A percentile compares a stretch with the other conserved stretches of the same genome.
These are phyloP conservation scores for Echeneis naucrates DNA, from an alignment of 2,797 vertebrate species.

Conservation along the genomic window DNA sequence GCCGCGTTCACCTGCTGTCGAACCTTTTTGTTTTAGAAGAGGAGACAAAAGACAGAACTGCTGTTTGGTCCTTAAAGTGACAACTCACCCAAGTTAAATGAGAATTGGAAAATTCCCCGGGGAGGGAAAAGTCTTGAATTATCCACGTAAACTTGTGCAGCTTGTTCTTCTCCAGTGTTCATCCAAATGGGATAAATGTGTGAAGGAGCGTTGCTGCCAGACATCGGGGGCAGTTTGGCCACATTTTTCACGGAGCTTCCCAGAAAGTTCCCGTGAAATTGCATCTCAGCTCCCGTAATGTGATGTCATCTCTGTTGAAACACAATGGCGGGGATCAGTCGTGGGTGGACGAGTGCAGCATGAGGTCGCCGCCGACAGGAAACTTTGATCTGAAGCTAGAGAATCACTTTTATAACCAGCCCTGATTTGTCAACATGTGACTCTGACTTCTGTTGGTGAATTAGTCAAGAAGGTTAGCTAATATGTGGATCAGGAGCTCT, in stretches of 20 bases:
- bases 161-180: background rate
- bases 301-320: background rate
- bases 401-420: too few species aligned
- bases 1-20: conserved; percentile 39
- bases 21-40: conserved; percentile 21
- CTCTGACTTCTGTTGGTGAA: too few species aligned
- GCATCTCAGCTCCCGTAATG: background rate
- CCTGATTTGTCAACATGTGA: too few species aligned
- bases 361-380: background rate
- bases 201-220: too few species aligned
- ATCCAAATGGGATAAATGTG: background rate
- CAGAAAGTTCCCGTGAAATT: background rate
- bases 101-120: background rate
- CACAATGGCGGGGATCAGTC: background rate
- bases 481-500: too few species aligned
- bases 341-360: background rate
- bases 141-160: background rate
- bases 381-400: too few species aligned
- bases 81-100: background rate
- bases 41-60: conserved; percentile 13
- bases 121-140: background rate
- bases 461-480: too few species aligned
- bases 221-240: background rate
- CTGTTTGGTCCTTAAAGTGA: conserved; percentile 1
- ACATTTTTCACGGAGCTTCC: background rate